Base-by-base conservation (phyloP, 2,888 invertebrate genomes). In the Xylophagus ater region DNA sequence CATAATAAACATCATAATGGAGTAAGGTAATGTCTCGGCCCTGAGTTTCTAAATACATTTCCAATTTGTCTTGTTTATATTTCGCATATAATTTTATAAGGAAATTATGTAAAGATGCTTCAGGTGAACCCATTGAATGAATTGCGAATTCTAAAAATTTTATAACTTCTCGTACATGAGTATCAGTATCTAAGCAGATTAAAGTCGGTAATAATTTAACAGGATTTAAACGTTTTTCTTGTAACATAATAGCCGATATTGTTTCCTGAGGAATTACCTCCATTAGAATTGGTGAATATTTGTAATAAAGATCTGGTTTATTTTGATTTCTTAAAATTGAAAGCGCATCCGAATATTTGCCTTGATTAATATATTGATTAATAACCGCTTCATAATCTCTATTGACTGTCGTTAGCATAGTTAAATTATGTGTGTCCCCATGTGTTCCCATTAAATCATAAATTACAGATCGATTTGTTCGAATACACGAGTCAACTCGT, bases 381-480 rank as follows among this genome's bases (percentile, higher is more conserved):
- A 98, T 79, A 0, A 96, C 85, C 57, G 86, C 81, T 55, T 94
- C 90, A 58, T 81, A 90, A 62, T 98, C 97, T 58, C 86, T 83
- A 62, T 92, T 84, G 29, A 87, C 73, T 24, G 84, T 76, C 0
- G 94, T 89, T 37, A 97, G 71, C 55, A 83, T 82, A 20, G 93
- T 80, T 13, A 94, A 66, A 60, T 93, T 93, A 43, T 84, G 80
- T 46, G 87, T 83, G 62, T 97, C 94, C 0, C 94, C 96, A 56
- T 98, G 96, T 45, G 89, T 88, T 0, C 88, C 78, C 71, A 97
- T 86, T 41, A 98, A 61, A 51, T 88, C 82, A 55, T 93, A 93
- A 34, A 97, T 80, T 0, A 84, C 83, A 2, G 77, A 73, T 49
- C 84, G 81, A 53, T 94, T 85, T 43, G 79, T 77, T 42, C 76